Evolutionary conservation across 2,113 vertebrate genomes (phyloP), one percentile per base, ranked within the genome.

Genomic region (Hippocampus comes): DNA sequence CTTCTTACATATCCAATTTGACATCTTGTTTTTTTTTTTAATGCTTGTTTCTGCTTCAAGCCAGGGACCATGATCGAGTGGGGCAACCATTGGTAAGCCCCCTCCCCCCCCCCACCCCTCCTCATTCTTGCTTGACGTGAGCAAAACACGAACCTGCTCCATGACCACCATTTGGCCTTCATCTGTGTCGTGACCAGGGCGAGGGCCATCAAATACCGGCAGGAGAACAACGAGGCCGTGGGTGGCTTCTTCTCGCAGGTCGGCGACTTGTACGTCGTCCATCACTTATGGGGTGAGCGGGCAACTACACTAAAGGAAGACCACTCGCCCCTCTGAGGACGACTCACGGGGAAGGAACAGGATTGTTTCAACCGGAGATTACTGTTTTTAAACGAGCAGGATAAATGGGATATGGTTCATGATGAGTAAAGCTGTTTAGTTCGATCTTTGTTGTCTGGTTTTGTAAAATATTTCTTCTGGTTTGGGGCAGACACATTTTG

Each of bases 11-110:
- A 2, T 51, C 49, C 53, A 56, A 56, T 56, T 56, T 10, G 9
- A 23, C 53, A 56, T 55, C 53, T n/a, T 3, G 1, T 56, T 56
- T 56, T 10, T 11, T 11, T 34, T 30, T 30, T 30, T 4, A 25
- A 27, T n/a, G 3, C 2, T 12, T 68, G 7, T 68, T 0, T 77
- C 57, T 84, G 42, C 90, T 88, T 80, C 89, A 99, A 59, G 97
- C 96, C 97, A 5, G 97, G 97, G 68, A 98, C 97, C 70, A 99
- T 99, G 97, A 94, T 99, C 0, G 97, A 99, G 82, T 99, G 97
- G 97, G 97, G 97, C 51, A 99, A 98, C 85, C 95, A 95, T 86
- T 99, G 97, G 97, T 99, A 79, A 94, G 95, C 68, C 4, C 18
- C 53, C 12, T 43, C 34, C 12, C 18, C 20, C 18, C 20, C 30